These are phyloP conservation scores for Epinephelus awoara DNA, from an alignment of 2,797 vertebrate genomes.

Conservation along the genomic window DNA sequence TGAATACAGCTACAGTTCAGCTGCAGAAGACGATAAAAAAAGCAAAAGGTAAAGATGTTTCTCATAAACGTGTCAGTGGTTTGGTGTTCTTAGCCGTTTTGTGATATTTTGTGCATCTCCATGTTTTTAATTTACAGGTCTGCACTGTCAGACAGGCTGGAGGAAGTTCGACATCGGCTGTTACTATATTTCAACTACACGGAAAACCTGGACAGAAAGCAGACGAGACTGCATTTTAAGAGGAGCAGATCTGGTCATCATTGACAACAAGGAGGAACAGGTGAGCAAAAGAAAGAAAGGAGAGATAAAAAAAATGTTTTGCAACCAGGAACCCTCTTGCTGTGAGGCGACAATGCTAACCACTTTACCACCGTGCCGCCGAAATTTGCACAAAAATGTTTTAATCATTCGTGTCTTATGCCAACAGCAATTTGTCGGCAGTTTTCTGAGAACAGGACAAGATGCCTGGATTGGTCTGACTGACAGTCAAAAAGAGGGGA, in stretches of 20 bases:
- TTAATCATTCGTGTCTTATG: not conserved
- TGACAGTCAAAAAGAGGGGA: constrained; percentile 46
- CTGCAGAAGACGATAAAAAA: constrained; percentile 17
- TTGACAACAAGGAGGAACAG: constrained; percentile 53
- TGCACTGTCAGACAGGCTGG: constrained; percentile 45
- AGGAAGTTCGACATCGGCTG: constrained; percentile 43
- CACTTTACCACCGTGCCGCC: too few relatives aligned
- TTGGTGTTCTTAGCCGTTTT: not conserved
- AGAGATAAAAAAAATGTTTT: too few relatives aligned
- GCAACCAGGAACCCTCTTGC: not conserved
- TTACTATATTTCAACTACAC: constrained; percentile 28
- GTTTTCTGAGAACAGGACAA: accelerated
- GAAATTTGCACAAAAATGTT: not conserved
- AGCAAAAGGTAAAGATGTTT: constrained; percentile 26
- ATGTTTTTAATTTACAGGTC: not conserved
- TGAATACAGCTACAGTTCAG: not conserved
- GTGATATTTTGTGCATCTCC: not conserved
- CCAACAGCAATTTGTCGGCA: constrained; percentile 37
- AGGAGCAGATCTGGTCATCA: constrained; percentile 49
- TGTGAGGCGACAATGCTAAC: too few relatives aligned
- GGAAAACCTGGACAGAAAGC: constrained; percentile 47
- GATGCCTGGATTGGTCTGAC: constrained; percentile 67
- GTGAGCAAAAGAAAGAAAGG: constrained; percentile 29
- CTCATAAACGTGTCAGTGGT: not conserved
- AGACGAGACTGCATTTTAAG: constrained; percentile 17